These are phyloP conservation scores for Steatocranus sp. DNA, from an alignment of 2,797 vertebrate species.

Conservation along the genomic window DNA sequence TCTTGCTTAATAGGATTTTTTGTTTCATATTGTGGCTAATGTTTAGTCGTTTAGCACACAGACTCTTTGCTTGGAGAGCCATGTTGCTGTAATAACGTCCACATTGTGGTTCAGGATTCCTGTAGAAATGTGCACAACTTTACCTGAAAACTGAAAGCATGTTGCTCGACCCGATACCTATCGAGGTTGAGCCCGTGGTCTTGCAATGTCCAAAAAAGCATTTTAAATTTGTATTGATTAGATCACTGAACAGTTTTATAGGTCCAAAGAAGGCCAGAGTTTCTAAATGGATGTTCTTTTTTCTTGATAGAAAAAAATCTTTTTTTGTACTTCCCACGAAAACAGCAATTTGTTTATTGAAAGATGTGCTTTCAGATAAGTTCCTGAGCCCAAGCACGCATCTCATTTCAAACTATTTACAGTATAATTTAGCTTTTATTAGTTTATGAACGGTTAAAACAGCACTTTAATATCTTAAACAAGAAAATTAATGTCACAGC, in stretches of 20 bases:
- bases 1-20: background rate
- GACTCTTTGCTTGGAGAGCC: background rate
- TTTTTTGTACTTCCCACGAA: background rate
- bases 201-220: background rate
- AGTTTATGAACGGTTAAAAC: background rate
- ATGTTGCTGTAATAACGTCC: background rate
- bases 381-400: background rate
- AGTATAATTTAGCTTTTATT: background rate
- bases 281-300: background rate
- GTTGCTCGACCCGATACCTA: accelerated
- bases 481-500: background rate
- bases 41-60: background rate
- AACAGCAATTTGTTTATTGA: background rate
- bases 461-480: background rate
- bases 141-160: background rate
- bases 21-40: background rate
- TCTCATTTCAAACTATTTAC: background rate
- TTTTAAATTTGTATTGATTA: background rate
- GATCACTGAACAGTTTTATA: background rate
- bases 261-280: background rate
- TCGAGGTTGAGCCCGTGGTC: background rate
- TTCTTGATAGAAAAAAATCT: background rate
- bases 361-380: background rate
- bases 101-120: background rate
- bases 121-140: background rate